Conservation (phyloP, 2,113 vertebrate species). For the Craseonycteris thonglongyai region DNA sequence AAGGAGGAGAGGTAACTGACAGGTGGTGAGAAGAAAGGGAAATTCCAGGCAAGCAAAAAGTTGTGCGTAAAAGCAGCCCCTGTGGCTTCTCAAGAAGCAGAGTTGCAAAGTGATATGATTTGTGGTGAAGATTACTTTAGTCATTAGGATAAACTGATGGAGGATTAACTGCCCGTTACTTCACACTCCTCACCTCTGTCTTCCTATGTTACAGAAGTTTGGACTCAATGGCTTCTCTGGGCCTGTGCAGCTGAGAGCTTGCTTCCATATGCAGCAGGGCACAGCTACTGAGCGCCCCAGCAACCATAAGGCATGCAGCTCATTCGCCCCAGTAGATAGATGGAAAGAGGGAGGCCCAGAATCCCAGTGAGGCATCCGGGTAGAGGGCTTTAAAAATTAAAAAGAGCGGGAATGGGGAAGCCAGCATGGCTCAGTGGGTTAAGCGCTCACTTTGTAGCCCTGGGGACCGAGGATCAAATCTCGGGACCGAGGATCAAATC, state of each 20-base stretch:
- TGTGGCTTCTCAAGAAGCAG: background rate
- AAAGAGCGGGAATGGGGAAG: too few relatives aligned
- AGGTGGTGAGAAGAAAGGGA: background rate
- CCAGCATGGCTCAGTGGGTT: too few relatives aligned
- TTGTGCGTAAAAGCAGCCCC: background rate
- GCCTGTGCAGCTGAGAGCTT: background rate
- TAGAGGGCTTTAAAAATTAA: background rate
- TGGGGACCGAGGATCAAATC: too few relatives aligned
- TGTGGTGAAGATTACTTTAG: background rate
- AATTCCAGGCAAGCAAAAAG: background rate
- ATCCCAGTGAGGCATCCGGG: background rate
- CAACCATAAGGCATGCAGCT: background rate
- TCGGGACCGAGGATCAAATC: too few relatives aligned
- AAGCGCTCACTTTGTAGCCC: too few relatives aligned
- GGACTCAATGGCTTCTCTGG: background rate
- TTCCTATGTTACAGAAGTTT: background rate
- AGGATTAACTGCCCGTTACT: background rate
- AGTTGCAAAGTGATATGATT: background rate
- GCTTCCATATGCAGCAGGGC: accelerated
- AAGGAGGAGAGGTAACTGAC: background rate
- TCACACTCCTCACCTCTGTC: background rate
- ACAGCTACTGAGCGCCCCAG: too few relatives aligned
- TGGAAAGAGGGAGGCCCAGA: background rate
- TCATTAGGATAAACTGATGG: background rate
- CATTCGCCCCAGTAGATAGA: background rate